Percentiles rank a stretch among this genome's conserved stretches.
phyloP scores from a whole-genome alignment of 2,113 vertebrate genomes.

The Alethe castanea region DNA sequence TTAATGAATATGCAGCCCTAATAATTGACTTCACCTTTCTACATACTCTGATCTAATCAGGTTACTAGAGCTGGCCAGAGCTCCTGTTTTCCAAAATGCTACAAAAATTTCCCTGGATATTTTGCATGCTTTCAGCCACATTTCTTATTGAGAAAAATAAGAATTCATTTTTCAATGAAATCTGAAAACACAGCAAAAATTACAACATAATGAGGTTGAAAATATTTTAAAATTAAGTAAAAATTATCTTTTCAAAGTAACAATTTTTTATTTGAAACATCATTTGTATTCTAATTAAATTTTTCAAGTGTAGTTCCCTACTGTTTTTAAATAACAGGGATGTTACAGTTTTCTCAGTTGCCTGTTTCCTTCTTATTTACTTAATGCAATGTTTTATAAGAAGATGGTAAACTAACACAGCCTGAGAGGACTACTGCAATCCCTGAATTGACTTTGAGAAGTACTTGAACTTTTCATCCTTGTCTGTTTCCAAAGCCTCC shows the following conservation, averaged over 20 bases:
- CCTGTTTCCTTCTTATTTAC: background rate
- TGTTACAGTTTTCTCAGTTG: background rate
- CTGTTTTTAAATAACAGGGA: background rate
- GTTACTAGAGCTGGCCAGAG: background rate
- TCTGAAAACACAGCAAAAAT: background rate
- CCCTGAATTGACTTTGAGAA: background rate
- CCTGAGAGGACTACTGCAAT: background rate
- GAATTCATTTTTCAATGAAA: background rate
- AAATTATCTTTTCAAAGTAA: accelerated
- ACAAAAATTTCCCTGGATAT: background rate
- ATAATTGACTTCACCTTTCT: background rate
- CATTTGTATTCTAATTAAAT: background rate
- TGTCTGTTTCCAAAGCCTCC: background rate
- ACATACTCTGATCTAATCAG: background rate
- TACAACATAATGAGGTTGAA: background rate
- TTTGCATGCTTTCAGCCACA: background rate
- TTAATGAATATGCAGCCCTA: background rate
- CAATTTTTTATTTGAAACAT: background rate
- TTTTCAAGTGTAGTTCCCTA: background rate
- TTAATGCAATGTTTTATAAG: background rate
- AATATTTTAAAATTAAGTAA: background rate
- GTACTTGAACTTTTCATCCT: background rate
- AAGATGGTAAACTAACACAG: background rate
- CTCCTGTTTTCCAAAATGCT: background rate
- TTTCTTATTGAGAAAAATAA: background rate